Evolutionary conservation across 2,797 vertebrate genomes (phyloP).

Genomic region (Rallus crepitans): DNA sequence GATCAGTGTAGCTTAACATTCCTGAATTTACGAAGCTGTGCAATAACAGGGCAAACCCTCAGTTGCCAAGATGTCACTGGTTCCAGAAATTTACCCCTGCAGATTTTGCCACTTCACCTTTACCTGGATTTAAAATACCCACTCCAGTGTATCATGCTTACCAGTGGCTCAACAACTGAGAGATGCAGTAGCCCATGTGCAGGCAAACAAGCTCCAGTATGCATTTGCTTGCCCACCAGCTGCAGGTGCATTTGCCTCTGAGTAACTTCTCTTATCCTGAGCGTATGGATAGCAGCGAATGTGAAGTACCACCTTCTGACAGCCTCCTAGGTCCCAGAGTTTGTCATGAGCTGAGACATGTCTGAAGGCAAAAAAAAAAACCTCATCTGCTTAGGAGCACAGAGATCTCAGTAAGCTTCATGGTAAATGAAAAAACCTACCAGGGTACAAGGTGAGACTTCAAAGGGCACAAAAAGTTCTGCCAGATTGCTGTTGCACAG

Average conservation of each 20-base stretch:
- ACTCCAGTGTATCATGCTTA: neutral
- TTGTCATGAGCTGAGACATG: neutral
- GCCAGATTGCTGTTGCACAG: neutral
- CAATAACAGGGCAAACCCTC: neutral
- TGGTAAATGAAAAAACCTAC: neutral
- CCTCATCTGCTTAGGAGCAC: fast-evolving
- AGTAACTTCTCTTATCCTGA: neutral
- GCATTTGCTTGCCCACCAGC: neutral
- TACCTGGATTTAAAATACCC: neutral
- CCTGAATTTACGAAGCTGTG: neutral
- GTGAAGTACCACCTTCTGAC: neutral
- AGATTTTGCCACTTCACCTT: neutral
- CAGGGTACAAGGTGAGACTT: neutral
- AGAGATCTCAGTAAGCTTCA: neutral
- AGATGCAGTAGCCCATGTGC: neutral
- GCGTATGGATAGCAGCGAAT: neutral
- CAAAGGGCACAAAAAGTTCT: neutral
- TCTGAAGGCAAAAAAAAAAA: neutral
- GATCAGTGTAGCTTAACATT: neutral
- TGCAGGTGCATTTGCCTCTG: neutral
- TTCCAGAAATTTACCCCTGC: neutral
- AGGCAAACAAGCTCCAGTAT: neutral
- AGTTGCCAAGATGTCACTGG: neutral
- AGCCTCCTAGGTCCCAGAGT: neutral
- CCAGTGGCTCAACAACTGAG: neutral